Evolutionary conservation across 2,888 invertebrate genomes (phyloP).

Genomic region (Enoplolaimus lenunculus): DNA sequence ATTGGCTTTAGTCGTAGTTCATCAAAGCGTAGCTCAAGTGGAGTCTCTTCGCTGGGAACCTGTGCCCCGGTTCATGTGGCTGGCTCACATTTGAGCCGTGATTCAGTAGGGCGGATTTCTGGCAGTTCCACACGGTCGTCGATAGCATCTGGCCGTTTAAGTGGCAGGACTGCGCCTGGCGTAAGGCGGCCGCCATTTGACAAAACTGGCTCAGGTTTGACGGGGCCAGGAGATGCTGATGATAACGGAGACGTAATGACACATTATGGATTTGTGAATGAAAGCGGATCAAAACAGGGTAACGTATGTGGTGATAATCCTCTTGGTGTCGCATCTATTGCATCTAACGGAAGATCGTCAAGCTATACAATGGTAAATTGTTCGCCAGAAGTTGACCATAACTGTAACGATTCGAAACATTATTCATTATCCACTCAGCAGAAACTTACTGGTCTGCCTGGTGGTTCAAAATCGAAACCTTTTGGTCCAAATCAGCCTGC

Average conservation of each 20-base stretch:
- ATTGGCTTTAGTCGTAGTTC: constrained; percentile 15
- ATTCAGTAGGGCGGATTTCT: constrained; percentile 3
- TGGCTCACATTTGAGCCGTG: constrained; percentile 7
- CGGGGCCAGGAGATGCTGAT: no score
- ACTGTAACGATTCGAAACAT: neutral
- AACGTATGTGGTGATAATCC: neutral
- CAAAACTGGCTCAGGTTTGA: no score
- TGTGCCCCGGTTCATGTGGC: no score
- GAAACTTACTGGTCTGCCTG: no score
- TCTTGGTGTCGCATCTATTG: neutral
- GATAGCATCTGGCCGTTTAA: neutral
- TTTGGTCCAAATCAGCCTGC: no score
- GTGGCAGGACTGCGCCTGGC: neutral
- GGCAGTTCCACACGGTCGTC: neutral
- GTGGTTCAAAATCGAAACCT: no score
- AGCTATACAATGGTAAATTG: neutral
- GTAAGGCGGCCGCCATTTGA: no score
- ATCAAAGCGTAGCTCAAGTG: constrained; percentile 15
- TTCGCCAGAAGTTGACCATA: neutral
- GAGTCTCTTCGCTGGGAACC: neutral
- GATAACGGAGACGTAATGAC: neutral
- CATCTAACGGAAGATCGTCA: neutral
- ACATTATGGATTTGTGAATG: neutral
- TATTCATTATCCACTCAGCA: no score
- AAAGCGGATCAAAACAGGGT: neutral